A percentile compares a stretch with the other conserved stretches of the same genome.
phyloP scores from a whole-genome alignment of 2,113 vertebrate genomes.

The Ptychochromis oligacanthus region DNA sequence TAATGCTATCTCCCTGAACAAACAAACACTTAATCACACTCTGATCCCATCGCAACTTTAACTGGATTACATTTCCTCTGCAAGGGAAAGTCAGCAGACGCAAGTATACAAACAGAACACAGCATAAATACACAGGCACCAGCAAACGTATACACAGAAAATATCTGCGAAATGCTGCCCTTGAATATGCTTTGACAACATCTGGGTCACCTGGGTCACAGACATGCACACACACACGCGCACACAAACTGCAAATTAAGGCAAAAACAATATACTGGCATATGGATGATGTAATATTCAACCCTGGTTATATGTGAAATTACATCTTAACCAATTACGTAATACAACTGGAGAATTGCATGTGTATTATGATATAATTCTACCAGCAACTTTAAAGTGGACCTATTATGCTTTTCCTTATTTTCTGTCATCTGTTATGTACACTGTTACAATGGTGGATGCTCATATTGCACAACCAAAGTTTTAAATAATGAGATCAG shows the following conservation, averaged over 20 bases:
- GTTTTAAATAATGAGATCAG: background rate
- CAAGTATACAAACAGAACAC: background rate
- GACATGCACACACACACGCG: background rate
- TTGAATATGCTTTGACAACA: background rate
- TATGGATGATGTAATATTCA: background rate
- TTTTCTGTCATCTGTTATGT: too few species aligned
- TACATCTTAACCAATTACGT: background rate
- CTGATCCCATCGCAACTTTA: conserved; percentile 62
- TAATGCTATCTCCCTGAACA: conserved; percentile 52
- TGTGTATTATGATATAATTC: background rate
- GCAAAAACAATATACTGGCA: too few species aligned
- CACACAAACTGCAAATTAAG: background rate
- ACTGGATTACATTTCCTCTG: conserved; percentile 61
- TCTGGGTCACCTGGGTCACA: background rate
- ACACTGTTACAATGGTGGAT: too few species aligned
- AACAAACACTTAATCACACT: conserved; percentile 72
- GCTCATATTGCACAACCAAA: background rate
- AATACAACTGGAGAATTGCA: background rate
- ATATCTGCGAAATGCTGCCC: background rate
- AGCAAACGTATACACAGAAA: background rate
- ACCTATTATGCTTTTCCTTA: background rate
- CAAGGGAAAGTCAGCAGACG: conserved; percentile 51
- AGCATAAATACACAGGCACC: conserved; percentile 16
- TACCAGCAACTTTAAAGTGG: background rate
- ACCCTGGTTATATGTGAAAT: background rate